A percentile compares a stretch with the other conserved stretches of the same genome.
Evolutionary conservation across 2,113 vertebrate species (phyloP).

Genomic region (Mustela nigripes): DNA sequence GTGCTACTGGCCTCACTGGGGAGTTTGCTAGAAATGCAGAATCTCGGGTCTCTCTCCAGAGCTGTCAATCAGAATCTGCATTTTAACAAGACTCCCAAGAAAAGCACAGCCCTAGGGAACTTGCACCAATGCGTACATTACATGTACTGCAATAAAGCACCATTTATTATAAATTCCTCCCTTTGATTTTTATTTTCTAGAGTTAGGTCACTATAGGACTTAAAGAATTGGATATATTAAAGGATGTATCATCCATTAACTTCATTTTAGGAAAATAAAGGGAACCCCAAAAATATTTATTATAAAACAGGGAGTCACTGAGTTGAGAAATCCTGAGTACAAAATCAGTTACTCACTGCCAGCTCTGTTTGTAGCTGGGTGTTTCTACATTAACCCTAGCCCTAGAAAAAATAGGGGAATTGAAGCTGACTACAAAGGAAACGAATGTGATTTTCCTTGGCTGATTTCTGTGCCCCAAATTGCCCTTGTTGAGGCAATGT

Average conservation of each 20-base stretch:
- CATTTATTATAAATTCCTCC: background rate
- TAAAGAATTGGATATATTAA: background rate
- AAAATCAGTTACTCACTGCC: background rate
- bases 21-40: background rate
- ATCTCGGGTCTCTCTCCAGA: background rate
- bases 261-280: constrained; percentile 21
- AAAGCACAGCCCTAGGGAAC: background rate
- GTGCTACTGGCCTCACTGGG: background rate
- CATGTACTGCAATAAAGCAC: background rate
- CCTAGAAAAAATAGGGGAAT: background rate
- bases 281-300: constrained; percentile 40
- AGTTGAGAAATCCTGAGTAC: background rate
- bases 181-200: constrained; percentile 25
- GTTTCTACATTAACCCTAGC: background rate
- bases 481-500: background rate
- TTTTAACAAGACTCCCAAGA: background rate
- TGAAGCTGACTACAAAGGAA: background rate
- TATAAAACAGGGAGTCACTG: background rate
- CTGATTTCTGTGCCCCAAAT: background rate
- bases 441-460: background rate
- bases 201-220: background rate
- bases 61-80: background rate
- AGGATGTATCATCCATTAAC: background rate
- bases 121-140: background rate
- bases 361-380: background rate